Base-by-base conservation (phyloP, 2,797 vertebrate species). In the Botia kubotai region DNA sequence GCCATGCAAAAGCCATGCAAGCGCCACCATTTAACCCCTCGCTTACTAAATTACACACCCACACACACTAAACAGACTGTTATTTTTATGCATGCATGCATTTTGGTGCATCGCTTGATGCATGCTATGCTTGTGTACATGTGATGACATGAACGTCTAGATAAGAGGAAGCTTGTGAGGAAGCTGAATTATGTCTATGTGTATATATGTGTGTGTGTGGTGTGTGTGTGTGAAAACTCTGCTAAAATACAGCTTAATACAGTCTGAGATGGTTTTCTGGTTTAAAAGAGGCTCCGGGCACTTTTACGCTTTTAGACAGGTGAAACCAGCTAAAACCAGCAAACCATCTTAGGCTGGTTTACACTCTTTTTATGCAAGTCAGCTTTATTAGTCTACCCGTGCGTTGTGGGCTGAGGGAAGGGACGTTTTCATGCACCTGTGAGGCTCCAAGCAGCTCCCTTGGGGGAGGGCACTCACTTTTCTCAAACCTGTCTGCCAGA, bases 401-500 rank as follows among this genome's bases (percentile, higher is more conserved):
- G 82, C 80, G 80, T 53, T 63, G 80, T 57, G 72, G 8, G 7
- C 55, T 72, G 13, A 52, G 19, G 39, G 46, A 79, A 74, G 33
- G 62, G 79, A 83, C 84, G 85, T 86, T 82, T 82, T 81, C 94
- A 94, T 94, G 94, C 94, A 92, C 89, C 88, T 87, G 19, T 67
- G 73, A 83, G 86, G 82, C 85, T 86, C 83, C 43, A 71, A 89
- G 89, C 78, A 83, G 75, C 53, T 69, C 77, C 48, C 17, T 62
- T 74, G 43, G 21, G 36, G 79, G 13, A 68, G 75, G 75, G 67
- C 90, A 95, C 94, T 95, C 94, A 95, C 94, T 94, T 94, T 94
- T 94, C 88, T 95, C 94, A 92, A 95, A 94, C 91, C 92, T 93
- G 92, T 94, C 93, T 91, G 92, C 86, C 91, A 94, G 91, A 85